Percentiles rank a stretch among this genome's conserved stretches.
phyloP scores from a whole-genome alignment of 2,888 invertebrate species.

The Eumerus sabulonum region DNA sequence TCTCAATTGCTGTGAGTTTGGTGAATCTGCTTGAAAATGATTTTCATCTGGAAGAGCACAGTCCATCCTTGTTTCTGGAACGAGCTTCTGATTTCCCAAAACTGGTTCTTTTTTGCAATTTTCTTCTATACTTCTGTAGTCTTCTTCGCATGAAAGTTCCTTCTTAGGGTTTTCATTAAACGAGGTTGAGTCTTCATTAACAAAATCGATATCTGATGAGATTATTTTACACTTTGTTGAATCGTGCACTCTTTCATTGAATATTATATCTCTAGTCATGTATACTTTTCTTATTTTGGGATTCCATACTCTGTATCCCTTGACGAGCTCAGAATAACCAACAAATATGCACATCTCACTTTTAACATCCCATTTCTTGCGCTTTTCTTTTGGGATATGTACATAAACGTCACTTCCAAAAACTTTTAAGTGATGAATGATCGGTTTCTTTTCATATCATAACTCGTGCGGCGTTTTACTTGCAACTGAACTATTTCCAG shows the following conservation, averaged over 20 bases:
- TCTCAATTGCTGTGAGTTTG: background rate
- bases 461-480: background rate
- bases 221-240: background rate
- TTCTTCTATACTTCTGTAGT: background rate
- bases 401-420: background rate
- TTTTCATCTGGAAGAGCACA: background rate
- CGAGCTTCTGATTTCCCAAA: background rate
- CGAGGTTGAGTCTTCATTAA: background rate
- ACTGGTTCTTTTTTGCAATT: background rate
- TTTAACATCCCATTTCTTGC: background rate
- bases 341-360: background rate
- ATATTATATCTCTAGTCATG: background rate
- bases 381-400: background rate
- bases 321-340: background rate
- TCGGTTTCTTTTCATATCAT: background rate
- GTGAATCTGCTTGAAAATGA: background rate
- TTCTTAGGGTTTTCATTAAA: background rate
- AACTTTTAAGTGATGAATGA: conserved; percentile 8
- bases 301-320: background rate
- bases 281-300: background rate
- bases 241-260: background rate
- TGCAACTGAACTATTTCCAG: no score
- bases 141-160: background rate
- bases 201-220: background rate
- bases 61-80: background rate